Percentiles rank a stretch among this genome's conserved stretches.
Conservation (phyloP, 2,797 vertebrate genomes). For the Bufotes viridis region DNA sequence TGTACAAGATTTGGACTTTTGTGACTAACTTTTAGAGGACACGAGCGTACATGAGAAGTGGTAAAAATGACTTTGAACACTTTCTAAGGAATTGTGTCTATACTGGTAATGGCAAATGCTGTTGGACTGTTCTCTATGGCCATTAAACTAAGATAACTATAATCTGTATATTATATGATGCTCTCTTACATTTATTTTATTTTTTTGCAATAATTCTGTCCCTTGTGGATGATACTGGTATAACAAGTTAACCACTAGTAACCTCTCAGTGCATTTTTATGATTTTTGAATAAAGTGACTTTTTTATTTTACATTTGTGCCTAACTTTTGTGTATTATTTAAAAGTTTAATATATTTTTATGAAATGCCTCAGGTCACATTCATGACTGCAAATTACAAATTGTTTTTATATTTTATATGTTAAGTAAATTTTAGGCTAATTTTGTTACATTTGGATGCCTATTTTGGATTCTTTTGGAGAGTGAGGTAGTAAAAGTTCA, state of each 20-base stretch:
- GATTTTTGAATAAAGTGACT: constrained; percentile 21
- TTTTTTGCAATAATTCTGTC: constrained; percentile 20
- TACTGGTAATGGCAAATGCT: neutral
- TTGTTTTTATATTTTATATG: neutral
- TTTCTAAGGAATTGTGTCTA: neutral
- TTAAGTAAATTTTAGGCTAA: neutral
- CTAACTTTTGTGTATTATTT: neutral
- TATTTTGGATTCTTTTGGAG: neutral
- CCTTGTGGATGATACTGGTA: neutral
- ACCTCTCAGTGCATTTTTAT: constrained; percentile 34
- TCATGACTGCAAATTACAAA: neutral
- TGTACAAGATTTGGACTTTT: constrained; percentile 21
- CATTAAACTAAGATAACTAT: neutral
- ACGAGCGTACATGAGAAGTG: neutral
- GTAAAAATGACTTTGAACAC: neutral
- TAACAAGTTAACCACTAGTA: constrained; percentile 48
- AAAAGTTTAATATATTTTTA: constrained; percentile 18
- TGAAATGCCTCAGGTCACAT: constrained; percentile 20
- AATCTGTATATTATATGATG: neutral
- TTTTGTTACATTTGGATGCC: neutral
- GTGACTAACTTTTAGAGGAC: neutral
- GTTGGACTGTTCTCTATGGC: neutral
- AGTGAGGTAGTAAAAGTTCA: neutral
- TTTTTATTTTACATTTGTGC: constrained; percentile 33
- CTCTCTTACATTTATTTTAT: neutral